A percentile compares a stretch with the other conserved stretches of the same genome.
phyloP scores from a whole-genome alignment of 2,888 invertebrate species.

The Phyllotreta striolata region DNA sequence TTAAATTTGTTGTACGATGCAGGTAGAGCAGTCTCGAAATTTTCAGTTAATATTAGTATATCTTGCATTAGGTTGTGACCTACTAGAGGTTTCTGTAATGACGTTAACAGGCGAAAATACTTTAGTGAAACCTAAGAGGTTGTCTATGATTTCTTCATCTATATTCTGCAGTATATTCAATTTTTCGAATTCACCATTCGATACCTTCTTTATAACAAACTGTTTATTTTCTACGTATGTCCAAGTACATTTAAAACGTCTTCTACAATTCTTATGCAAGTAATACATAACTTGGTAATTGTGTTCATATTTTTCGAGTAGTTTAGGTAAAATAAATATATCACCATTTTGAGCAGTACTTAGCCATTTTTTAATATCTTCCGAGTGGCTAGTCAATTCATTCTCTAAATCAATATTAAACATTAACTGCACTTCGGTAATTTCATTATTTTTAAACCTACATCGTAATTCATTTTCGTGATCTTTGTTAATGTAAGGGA shows the following conservation, averaged over 20 bases:
- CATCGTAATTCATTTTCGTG: conserved; percentile 60
- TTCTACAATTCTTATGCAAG: conserved; percentile 68
- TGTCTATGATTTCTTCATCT: conserved; percentile 63
- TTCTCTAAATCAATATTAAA: conserved; percentile 40
- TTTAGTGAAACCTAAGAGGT: conserved; percentile 72
- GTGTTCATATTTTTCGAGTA: conserved; percentile 54
- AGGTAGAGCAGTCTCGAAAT: conserved; percentile 76
- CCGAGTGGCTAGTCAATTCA: conserved; percentile 55
- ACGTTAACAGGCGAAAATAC: conserved; percentile 69
- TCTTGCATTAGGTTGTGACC: conserved; percentile 81
- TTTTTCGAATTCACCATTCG: conserved; percentile 50
- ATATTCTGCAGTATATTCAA: conserved; percentile 57
- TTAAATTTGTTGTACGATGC: conserved; percentile 72
- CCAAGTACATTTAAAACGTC: conserved; percentile 60
- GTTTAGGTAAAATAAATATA: conserved; percentile 47
- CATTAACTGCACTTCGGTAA: conserved; percentile 58
- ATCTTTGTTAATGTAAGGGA: conserved; percentile 70
- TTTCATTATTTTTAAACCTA: conserved; percentile 48
- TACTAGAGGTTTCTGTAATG: conserved; percentile 73
- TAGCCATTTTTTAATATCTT: conserved; percentile 58
- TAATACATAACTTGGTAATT: conserved; percentile 65
- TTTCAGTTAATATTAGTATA: conserved; percentile 73
- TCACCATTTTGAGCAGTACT: conserved; percentile 48
- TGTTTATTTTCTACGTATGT: conserved; percentile 52
- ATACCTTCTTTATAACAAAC: conserved; percentile 58